Evolutionary conservation across 2,113 vertebrate species (phyloP), one percentile per base, ranked within the genome.

Genomic region (Garra rufa): DNA sequence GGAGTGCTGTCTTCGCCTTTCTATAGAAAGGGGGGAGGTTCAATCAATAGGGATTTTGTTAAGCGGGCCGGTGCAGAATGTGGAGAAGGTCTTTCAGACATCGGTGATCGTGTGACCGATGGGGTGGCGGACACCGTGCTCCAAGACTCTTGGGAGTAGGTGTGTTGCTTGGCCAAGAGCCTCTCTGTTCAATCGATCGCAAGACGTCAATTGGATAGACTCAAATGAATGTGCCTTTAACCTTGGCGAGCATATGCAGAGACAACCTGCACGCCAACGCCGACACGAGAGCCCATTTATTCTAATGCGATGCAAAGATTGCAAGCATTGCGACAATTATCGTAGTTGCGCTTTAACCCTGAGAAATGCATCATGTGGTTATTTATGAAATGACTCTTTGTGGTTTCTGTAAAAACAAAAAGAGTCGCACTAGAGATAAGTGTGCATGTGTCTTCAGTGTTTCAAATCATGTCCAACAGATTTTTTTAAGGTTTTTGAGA

Each of bases 41-140:
- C 38, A 85, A 94, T 94, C 94, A 93, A 94, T 94, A 93, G 79
- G 89, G 93, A 92, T 93, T 93, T 91, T 90, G 87, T 91, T 90
- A 84, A 57, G n/a, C 87, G 85, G 82, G 52, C 59, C 84, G 85
- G 77, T 74, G 85, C 81, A 86, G 80, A 59, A 26, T 63, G 6
- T 86, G 14, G 59, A 84, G 78, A 77, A 61, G 85, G 87, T 76
- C 88, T 91, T 91, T 89, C 65, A 88, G 91, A 90, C 83, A 83
- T 88, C 74, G 90, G 88, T 76, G 87, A 83, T 88, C n/a, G 82
- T 89, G 89, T 94, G 92, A 93, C 89, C 89, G 91, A 93, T 93
- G 89, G 89, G 92, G 89, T 88, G 88, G 89, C 55, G 85, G 91
- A 78, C 87, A 86, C 85, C 50, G 85, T 65, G 71, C 89, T 89